Evolutionary conservation across 1,140 invertebrate genomes (phyloP), one percentile per base, ranked within the genome.

Genomic region (Brachionus plicatilis): DNA sequence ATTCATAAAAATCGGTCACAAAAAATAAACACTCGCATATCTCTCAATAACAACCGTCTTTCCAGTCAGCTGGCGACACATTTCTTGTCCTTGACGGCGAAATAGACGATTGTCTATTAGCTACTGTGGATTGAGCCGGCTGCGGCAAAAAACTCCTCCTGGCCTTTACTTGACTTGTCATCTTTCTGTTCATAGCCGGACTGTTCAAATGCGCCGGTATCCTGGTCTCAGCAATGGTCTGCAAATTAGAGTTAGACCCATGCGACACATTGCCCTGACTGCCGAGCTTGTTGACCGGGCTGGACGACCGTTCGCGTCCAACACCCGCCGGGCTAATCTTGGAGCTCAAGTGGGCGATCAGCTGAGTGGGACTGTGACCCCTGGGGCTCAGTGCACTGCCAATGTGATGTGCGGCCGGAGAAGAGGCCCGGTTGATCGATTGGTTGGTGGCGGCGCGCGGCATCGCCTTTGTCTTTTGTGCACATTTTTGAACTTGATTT

Each of bases 121-220:
- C 43, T 3, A 27, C 24, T 6, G n/a, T 76, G 1, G 20, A 33
- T 60, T 68, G 53, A 33, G 37, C 79, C 14, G 79, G 79, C 20
- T 82, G 79, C 4, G 79, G 79, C n/a, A 82, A 82, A 65, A 82
- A 82, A 82, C 79, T 82, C n/a, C 45, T 82, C 17, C 79, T 60
- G n/a, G 33, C 24, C 65, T 60, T 82, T 20, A 24, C 27, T 68
- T 43, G 37, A 82, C 27, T 65, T 9, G 33, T 68, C 24, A 82
- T 43, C 17, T 68, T 82, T 14, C 53, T 60, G 17, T n/a, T 65
- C 79, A 82, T 65, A 5, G 79, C 56, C 45, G 76, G 53, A 41
- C 65, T 82, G 41, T 82, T 68, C 8, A 82, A 82, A 68, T 68
- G 53, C 5, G 79, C 17, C 27, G 53, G 79, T 82, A 68, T 68